Base-by-base conservation (phyloP, 2,113 vertebrate genomes). In the Chinchilla lanigera region DNA sequence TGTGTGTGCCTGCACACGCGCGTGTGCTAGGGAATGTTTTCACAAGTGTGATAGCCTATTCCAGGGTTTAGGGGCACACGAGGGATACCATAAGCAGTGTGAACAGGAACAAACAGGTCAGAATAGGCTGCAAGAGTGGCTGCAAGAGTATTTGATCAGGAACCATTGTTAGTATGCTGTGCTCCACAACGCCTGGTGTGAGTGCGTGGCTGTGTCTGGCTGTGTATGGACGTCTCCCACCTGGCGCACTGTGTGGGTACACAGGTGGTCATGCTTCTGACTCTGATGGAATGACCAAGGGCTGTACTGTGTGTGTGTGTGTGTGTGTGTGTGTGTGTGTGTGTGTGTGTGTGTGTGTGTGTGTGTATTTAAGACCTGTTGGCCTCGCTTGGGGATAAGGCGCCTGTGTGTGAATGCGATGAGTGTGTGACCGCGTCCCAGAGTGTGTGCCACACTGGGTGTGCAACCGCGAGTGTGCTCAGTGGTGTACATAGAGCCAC, bases 181-280 rank as follows among this genome's bases (percentile, higher is more conserved):
- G 77, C 89, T 86, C 56, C 35, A 63, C 22, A 8, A 87, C 85
- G 75, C 94, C 28, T 44, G n/a, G 41, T 69, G 61, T 73, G 91
- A 92, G 24, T 87, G 95, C 28, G 67, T 41, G 87, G 94, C 94
- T 86, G 75, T 77, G 94, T 41, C 84, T 56, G 90, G 77, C 52
- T 86, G 73, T 92, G 80, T 60, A 60, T 16, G 1, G 44, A 63
- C 80, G 85, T 71, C 81, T 85, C 93, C 58, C 52, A 38, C 52
- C 81, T 13, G 16, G 80, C 33, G 67, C 22, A 11, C 28, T 41
- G 85, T 86, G 87, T 44, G 82, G 58, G 86, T 89, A 93, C 73
- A 97, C 97, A 97, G 98, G 96, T 95, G 96, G 96, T 92, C 44
- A 3, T 61, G 54, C 80, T 65, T 65, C 26, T 81, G 69, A 58